Evolutionary conservation across 2,113 vertebrate species (phyloP).

Genomic region (Peromyscus polionotus): DNA sequence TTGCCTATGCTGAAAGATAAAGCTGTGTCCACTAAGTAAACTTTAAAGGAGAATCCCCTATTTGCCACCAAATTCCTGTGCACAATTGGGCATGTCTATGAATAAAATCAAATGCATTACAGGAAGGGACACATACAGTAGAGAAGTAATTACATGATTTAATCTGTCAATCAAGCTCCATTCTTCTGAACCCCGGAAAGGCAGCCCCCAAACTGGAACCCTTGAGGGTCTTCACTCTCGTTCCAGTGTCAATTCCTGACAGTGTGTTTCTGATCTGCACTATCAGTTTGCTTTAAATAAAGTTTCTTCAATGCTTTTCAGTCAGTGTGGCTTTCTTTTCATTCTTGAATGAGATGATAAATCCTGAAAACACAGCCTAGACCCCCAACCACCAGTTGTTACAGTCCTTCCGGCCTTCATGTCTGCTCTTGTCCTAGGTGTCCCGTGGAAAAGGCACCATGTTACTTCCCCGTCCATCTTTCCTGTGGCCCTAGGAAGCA

Average conservation of each 20-base stretch:
- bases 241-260: not conserved
- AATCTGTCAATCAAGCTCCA: not conserved
- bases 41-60: no score
- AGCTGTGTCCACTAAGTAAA: not conserved
- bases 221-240: not conserved
- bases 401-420: not conserved
- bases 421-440: not conserved
- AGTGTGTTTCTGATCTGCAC: no score
- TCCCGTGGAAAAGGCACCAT: not conserved
- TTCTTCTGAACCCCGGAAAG: not conserved
- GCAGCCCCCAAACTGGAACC: no score
- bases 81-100: not conserved
- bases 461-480: not conserved
- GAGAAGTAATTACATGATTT: not conserved
- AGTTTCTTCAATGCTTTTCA: not conserved
- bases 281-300: not conserved
- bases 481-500: rapidly evolving
- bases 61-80: not conserved
- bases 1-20: not conserved
- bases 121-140: not conserved
- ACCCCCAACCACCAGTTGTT: not conserved
- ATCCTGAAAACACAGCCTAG: not conserved
- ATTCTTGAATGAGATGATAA: not conserved
- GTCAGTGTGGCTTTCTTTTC: no score
- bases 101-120: not conserved